Base-by-base conservation (phyloP, 2,797 vertebrate species). In the Valencia hispanica region DNA sequence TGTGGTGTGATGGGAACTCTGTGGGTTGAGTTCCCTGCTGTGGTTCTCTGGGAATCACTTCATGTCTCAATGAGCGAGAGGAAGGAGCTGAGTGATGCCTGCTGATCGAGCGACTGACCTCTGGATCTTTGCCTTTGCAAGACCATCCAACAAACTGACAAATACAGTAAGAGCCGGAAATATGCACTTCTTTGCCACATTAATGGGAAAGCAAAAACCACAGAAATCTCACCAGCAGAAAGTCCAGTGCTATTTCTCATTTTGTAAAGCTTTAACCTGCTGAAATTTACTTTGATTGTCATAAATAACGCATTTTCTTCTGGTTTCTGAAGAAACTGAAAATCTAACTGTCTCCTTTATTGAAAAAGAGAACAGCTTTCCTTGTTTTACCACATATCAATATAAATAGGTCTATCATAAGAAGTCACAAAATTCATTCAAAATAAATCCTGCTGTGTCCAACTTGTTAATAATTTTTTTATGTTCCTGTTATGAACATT, bases 31-130 rank as follows among this genome's bases (percentile, higher is more conserved):
- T 4, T 43, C 66, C 72, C 81, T 75, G 79, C 82, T 85, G 87
- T 70, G 84, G 25, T 32, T 77, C 86, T 88, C 88, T 87, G 41
- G 87, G 43, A 85, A 74, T 79, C 1, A 18, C 75, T 91, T 93
- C 89, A 48, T 25, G 30, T 84, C 73, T 83, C 63, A 81, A 51
- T 75, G 32, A 86, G 41, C 8, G 69, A 81, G 82, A 88, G 85
- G 82, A 87, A 82, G 80, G 81, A 78, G 77, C 78, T 53, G 74
- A 87, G 68, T 0, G 66, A 63, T 66, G 78, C 85, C 86, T 78
- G 86, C 82, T 85, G 91, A 55, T 2, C 32, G 61, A 80, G 63
- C 66, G 81, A 71, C 74, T 51, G 84, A 80, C 87, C 36, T 82
- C 76, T 89, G 89, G 75, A 82, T 66, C 74, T 71, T 22, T 78